phyloP scores from a whole-genome alignment of 2,113 vertebrate species.

The Notothenia rossii region DNA sequence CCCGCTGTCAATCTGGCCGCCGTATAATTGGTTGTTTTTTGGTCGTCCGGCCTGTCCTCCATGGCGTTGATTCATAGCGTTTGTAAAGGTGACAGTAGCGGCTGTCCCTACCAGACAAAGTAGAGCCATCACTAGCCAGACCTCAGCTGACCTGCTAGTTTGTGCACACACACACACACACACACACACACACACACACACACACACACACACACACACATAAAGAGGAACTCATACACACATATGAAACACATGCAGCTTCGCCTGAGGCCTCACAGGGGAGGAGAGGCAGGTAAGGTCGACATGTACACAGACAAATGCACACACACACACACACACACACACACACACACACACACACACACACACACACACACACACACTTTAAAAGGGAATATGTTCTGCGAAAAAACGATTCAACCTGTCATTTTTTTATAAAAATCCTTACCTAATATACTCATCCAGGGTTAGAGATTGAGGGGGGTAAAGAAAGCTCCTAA shows the following conservation, averaged over 20 bases:
- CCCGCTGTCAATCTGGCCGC: constrained; percentile 82
- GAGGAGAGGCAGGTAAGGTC: constrained; percentile 89
- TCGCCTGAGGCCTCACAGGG: constrained; percentile 85
- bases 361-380: constrained; percentile 8
- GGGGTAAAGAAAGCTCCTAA: no score
- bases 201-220: constrained; percentile 24
- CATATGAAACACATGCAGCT: constrained; percentile 76
- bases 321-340: constrained; percentile 13
- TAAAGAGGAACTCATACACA: background rate
- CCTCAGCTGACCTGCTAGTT: constrained; percentile 72
- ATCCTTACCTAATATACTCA: background rate
- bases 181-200: constrained; percentile 21
- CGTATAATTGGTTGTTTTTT: constrained; percentile 82
- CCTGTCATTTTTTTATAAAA: background rate
- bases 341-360: constrained; percentile 2
- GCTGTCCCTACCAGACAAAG: constrained; percentile 84
- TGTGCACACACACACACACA: constrained; percentile 31
- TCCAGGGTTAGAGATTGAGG: no score
- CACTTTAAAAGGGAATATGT: background rate
- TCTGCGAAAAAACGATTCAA: background rate
- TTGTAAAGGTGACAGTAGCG: constrained; percentile 85
- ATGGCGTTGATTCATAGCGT: constrained; percentile 81
- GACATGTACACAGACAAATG: constrained; percentile 83
- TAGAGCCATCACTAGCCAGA: constrained; percentile 72
- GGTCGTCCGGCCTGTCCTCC: constrained; percentile 73